Conservation (phyloP, 2,888 invertebrate genomes). For the Orthosia cruda region DNA sequence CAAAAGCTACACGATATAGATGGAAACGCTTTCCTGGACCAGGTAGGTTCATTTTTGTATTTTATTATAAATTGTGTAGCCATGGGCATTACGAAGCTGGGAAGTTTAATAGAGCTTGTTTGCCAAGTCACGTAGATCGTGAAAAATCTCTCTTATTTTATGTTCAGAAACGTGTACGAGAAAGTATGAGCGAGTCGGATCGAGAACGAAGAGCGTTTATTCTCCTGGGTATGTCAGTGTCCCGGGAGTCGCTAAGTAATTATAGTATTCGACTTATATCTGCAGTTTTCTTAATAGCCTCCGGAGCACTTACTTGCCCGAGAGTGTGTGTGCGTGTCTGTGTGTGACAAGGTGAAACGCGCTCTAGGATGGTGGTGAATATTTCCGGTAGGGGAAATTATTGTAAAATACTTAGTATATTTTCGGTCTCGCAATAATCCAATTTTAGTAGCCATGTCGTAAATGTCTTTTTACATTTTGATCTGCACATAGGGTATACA, state of each 20-base stretch:
- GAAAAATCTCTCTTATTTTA: slow-evolving; percentile 68
- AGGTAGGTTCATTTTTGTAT: slow-evolving; percentile 75
- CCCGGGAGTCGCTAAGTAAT: slow-evolving; percentile 85
- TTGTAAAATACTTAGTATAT: no score
- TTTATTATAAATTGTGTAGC: slow-evolving; percentile 63
- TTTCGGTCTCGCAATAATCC: no score
- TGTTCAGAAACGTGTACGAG: slow-evolving; percentile 84
- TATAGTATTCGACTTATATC: slow-evolving; percentile 25
- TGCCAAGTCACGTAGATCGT: slow-evolving; percentile 70
- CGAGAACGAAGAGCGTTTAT: slow-evolving; percentile 87
- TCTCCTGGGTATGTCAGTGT: slow-evolving; percentile 85
- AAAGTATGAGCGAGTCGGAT: slow-evolving; percentile 84
- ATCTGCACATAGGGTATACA: no score
- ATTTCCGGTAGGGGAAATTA: no score
- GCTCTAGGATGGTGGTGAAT: no score
- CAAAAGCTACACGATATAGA: slow-evolving; percentile 84
- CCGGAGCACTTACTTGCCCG: no score
- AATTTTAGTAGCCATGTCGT: no score
- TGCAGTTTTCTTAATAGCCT: slow-evolving; percentile 18
- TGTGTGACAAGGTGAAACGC: no score
- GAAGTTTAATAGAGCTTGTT: slow-evolving; percentile 55
- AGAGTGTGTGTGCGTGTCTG: no score
- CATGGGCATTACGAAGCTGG: slow-evolving; percentile 52
- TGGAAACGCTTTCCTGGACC: slow-evolving; percentile 85
- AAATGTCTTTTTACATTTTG: no score